phyloP scores from a whole-genome alignment of 2,113 vertebrate species.

The Mormyrus lacerda region DNA sequence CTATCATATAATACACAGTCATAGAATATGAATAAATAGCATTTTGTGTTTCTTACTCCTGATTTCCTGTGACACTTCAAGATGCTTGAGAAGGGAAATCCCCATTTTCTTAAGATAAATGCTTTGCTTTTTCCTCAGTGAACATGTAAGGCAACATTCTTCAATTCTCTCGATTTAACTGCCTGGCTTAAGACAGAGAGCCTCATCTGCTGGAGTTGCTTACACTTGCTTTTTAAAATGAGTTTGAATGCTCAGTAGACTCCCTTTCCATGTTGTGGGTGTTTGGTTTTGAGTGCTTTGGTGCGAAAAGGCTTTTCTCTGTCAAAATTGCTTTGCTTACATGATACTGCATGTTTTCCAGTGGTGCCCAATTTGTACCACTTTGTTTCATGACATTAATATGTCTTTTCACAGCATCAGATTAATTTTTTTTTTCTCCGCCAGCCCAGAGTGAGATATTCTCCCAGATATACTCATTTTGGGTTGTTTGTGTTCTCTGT shows the following conservation, averaged over 20 bases:
- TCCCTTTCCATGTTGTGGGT: not conserved
- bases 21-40: not conserved
- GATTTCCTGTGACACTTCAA: slow-evolving; percentile 3
- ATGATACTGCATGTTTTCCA: not conserved
- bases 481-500: too few relatives aligned
- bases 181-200: not conserved
- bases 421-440: too few relatives aligned
- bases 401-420: too few relatives aligned
- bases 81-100: not conserved
- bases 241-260: not conserved
- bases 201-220: not conserved
- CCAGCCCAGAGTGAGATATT: too few relatives aligned
- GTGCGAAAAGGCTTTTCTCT: not conserved
- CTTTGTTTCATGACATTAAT: too few relatives aligned
- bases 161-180: not conserved
- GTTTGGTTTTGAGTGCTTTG: not conserved
- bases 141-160: not conserved
- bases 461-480: too few relatives aligned
- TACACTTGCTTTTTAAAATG: not conserved
- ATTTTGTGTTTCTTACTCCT: not conserved
- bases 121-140: not conserved
- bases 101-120: not conserved
- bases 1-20: not conserved
- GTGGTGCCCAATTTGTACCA: too few relatives aligned
- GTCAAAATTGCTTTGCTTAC: not conserved